phyloP scores from a whole-genome alignment of 2,888 invertebrate genomes.

The Zhuqinia jingwanae region DNA sequence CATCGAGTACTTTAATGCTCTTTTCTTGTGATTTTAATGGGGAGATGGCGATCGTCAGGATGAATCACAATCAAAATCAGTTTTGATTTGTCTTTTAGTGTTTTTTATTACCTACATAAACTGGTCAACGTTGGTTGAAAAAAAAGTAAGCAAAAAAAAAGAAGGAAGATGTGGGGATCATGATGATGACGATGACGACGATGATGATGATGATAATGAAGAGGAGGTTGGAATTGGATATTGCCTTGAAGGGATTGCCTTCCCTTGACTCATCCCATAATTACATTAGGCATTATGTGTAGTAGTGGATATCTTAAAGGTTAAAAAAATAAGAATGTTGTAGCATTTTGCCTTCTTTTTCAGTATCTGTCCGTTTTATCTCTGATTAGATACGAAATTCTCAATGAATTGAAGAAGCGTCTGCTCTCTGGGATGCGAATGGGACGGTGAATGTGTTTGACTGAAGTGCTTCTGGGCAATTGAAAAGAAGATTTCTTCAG shows the following conservation, averaged over 20 bases:
- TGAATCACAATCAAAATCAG: background rate
- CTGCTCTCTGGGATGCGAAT: background rate
- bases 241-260: slow-evolving; percentile 57
- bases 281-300: slow-evolving; percentile 34
- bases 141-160: background rate
- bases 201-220: background rate
- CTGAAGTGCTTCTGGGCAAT: slow-evolving; percentile 40
- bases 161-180: background rate
- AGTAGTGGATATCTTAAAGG: background rate
- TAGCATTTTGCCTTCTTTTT: background rate
- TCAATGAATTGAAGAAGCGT: slow-evolving; percentile 27
- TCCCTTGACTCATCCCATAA: slow-evolving; percentile 52
- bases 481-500: background rate
- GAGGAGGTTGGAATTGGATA: slow-evolving; percentile 1
- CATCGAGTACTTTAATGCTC: slow-evolving; percentile 43
- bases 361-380: slow-evolving; percentile 26
- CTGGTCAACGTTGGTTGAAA: background rate
- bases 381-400: slow-evolving; percentile 42
- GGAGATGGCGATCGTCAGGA: background rate
- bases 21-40: slow-evolving; percentile 16
- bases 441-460: background rate
- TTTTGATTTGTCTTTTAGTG: background rate
- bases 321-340: slow-evolving; percentile 24
- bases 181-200: slow-evolving; percentile 21
- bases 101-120: too few relatives aligned